These are phyloP conservation scores for Leptinotarsa juncta DNA, from an alignment of 2,888 invertebrate species.

Conservation along the genomic window DNA sequence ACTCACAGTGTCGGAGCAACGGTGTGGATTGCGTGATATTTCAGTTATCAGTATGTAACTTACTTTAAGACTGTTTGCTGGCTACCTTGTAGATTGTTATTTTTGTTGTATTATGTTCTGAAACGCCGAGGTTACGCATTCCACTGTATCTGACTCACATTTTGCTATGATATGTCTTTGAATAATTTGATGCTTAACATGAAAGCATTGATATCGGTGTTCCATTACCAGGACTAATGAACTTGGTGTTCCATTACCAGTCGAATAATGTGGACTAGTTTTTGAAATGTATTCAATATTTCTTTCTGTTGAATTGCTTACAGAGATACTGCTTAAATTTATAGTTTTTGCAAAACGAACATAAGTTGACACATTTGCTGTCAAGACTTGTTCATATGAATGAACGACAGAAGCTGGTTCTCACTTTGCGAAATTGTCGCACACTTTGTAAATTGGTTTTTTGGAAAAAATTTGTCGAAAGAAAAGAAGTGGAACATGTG, in stretches of 20 bases:
- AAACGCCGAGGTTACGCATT: slow-evolving; percentile 34
- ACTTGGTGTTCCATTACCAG: background rate
- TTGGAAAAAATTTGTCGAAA: too few relatives aligned
- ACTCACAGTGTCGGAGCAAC: slow-evolving; percentile 60
- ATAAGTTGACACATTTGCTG: too few relatives aligned
- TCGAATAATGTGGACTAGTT: background rate
- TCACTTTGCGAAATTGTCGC: too few relatives aligned
- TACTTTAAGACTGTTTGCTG: slow-evolving; percentile 66
- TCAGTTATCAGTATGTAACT: slow-evolving; percentile 64
- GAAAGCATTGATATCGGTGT: background rate
- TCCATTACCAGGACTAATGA: too few relatives aligned
- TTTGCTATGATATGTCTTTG: background rate
- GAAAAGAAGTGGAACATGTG: too few relatives aligned
- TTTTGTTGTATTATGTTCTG: slow-evolving; percentile 52
- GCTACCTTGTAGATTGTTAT: slow-evolving; percentile 56
- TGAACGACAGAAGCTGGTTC: too few relatives aligned
- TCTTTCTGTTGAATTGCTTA: too few relatives aligned
- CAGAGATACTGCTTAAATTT: too few relatives aligned
- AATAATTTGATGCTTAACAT: background rate
- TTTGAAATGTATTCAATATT: too few relatives aligned
- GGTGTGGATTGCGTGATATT: slow-evolving; percentile 57
- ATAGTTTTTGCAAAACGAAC: too few relatives aligned
- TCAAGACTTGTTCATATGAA: too few relatives aligned
- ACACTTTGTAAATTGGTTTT: too few relatives aligned
- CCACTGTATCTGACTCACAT: slow-evolving; percentile 28